Percentiles rank a stretch among this genome's conserved stretches.
phyloP scores from a whole-genome alignment of 2,888 invertebrate species.

The Dioctria rufipes region DNA sequence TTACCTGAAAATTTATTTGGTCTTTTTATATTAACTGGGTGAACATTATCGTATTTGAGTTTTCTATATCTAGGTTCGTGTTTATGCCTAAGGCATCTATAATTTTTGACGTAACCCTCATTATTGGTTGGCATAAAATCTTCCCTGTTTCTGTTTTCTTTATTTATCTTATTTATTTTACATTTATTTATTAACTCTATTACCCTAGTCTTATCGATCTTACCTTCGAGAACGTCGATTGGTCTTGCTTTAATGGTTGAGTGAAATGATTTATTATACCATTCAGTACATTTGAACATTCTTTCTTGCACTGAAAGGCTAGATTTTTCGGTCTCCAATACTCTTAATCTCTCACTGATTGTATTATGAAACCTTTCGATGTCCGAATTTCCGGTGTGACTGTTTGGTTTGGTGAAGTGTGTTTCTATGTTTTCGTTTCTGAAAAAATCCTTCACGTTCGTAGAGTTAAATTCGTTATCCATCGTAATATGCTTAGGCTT shows the following conservation, averaged over 20 bases:
- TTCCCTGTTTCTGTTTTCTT: conserved; percentile 49
- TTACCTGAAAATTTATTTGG: too few relatives aligned
- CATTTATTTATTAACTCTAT: conserved; percentile 11
- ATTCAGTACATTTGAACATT: conserved; percentile 46
- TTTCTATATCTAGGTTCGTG: conserved; percentile 56
- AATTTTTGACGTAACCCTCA: too few relatives aligned
- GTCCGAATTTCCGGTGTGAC: too few relatives aligned
- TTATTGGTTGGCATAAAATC: conserved; percentile 39
- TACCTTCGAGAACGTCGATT: conserved; percentile 47
- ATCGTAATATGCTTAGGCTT: too few relatives aligned
- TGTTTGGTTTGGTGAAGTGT: too few relatives aligned
- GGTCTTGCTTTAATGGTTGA: conserved; percentile 50
- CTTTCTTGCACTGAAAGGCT: conserved; percentile 49
- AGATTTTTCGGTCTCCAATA: conserved; percentile 32
- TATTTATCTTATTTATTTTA: conserved; percentile 38
- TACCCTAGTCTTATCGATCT: neutral
- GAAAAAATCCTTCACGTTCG: too few relatives aligned
- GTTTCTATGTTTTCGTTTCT: too few relatives aligned
- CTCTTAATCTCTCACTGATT: too few relatives aligned
- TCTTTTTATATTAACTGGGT: too few relatives aligned
- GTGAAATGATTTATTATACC: conserved; percentile 55
- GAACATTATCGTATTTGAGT: conserved; percentile 45
- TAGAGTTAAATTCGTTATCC: too few relatives aligned
- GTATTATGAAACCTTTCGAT: too few relatives aligned
- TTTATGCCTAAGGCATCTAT: conserved; percentile 56